A percentile compares a stretch with the other conserved stretches of the same genome.
Conservation (phyloP, 2,888 invertebrate species). For the Thysanoteuthis rhombus region DNA sequence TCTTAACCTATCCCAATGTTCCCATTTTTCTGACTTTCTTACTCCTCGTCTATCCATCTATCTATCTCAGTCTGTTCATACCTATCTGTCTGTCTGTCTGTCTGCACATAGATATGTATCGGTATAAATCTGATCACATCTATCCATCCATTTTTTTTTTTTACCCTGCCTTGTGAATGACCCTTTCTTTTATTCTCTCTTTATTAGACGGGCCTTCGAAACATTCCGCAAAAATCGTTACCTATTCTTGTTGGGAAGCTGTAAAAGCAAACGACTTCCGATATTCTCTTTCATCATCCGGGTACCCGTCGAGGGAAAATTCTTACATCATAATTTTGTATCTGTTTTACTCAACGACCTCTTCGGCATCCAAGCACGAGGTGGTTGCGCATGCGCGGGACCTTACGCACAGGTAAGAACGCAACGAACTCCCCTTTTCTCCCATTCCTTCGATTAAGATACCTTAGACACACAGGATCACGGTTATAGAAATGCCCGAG, state of each 20-base stretch:
- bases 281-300: constrained; percentile 86
- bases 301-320: constrained; percentile 78
- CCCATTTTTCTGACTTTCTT: not conserved
- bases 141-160: not conserved
- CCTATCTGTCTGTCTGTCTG: too few species aligned
- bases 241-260: constrained; percentile 76
- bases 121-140: too few species aligned
- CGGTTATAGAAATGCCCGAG: too few species aligned
- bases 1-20: not conserved
- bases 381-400: constrained; percentile 76
- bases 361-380: constrained; percentile 81
- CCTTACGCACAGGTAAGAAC: constrained; percentile 74
- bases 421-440: not conserved
- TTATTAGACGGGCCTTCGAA: constrained; percentile 42
- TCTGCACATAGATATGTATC: too few species aligned
- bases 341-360: constrained; percentile 87
- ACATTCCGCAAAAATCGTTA: constrained; percentile 73
- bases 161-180: not conserved
- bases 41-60: too few species aligned
- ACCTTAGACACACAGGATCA: too few species aligned
- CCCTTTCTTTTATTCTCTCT: not conserved
- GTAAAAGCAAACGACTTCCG: constrained; percentile 73
- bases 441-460: too few species aligned
- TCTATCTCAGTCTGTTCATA: too few species aligned
- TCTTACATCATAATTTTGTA: constrained; percentile 87